Evolutionary conservation across 2,888 invertebrate species (phyloP).

Genomic region (Drosophila pseudotakahashii): DNA sequence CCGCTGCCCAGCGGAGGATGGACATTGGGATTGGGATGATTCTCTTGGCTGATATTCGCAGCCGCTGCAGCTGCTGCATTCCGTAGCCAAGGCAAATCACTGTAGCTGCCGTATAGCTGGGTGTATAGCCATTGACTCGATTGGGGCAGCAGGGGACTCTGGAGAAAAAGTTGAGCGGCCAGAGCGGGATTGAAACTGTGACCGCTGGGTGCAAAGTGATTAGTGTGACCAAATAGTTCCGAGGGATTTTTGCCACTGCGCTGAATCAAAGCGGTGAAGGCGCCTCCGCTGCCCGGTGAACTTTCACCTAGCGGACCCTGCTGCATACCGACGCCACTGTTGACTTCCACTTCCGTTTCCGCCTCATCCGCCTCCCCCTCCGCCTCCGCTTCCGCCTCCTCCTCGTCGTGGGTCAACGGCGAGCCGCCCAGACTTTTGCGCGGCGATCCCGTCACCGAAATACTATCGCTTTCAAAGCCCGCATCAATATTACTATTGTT

Average conservation of each 20-base stretch:
- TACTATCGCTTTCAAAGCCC: slow-evolving; percentile 84
- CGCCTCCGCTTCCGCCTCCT: slow-evolving; percentile 65
- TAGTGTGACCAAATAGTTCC: slow-evolving; percentile 84
- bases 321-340: not conserved
- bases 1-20: not conserved
- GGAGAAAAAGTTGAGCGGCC: slow-evolving; percentile 90
- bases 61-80: slow-evolving; percentile 81
- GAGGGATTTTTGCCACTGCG: slow-evolving; percentile 82
- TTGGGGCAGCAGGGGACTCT: slow-evolving; percentile 90
- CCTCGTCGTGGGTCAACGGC: slow-evolving; percentile 82
- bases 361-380: slow-evolving; percentile 52
- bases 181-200: slow-evolving; percentile 86
- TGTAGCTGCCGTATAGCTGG: slow-evolving; percentile 89
- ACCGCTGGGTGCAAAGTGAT: slow-evolving; percentile 81
- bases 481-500: slow-evolving; percentile 84
- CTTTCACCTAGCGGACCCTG: slow-evolving; percentile 41
- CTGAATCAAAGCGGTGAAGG: slow-evolving; percentile 84
- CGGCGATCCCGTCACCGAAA: slow-evolving; percentile 85
- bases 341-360: slow-evolving; percentile 51
- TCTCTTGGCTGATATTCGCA: slow-evolving; percentile 51
- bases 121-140: slow-evolving; percentile 92
- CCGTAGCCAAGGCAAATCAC: slow-evolving; percentile 89
- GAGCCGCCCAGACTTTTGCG: slow-evolving; percentile 85
- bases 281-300: slow-evolving; percentile 75
- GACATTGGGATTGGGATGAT: too few relatives aligned